Percentiles rank a stretch among this genome's conserved stretches.
Evolutionary conservation across 2,797 vertebrate genomes (phyloP).

Genomic region (Pteronotus mesoamericanus): DNA sequence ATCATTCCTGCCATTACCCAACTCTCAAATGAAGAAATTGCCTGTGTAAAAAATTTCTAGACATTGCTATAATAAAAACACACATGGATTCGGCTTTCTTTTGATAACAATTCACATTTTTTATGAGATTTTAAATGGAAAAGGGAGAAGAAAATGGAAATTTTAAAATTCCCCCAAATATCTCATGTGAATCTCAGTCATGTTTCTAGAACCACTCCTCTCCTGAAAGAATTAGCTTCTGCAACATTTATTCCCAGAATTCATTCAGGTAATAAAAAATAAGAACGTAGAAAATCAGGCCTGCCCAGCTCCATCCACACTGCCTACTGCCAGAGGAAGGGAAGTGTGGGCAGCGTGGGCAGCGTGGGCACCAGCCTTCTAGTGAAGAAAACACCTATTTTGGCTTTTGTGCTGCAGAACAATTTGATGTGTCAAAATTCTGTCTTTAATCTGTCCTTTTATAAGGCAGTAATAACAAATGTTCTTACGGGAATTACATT

Average conservation of each 20-base stretch:
- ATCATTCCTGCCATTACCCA: background rate
- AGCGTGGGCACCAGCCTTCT: background rate
- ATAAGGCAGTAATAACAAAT: constrained; percentile 40
- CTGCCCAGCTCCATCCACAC: background rate
- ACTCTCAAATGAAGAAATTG: background rate
- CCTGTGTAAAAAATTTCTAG: background rate
- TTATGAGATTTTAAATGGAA: background rate
- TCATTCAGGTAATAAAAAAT: background rate
- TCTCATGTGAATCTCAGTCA: background rate
- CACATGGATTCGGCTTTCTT: background rate
- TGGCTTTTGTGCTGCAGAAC: background rate
- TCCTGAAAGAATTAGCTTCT: background rate
- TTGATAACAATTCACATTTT: background rate
- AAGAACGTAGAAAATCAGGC: background rate
- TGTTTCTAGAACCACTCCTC: background rate
- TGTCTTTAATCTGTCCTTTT: constrained; percentile 37
- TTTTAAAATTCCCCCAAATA: background rate
- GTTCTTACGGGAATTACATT: constrained; percentile 44
- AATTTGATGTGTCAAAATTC: constrained; percentile 22
- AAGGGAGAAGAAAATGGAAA: background rate
- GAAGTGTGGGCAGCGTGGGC: fast-evolving
- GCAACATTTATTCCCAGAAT: background rate
- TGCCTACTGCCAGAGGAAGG: background rate
- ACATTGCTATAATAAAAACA: background rate
- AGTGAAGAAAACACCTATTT: background rate